These are phyloP conservation scores for Hymenopus coronatus DNA, from an alignment of 2,888 invertebrate genomes.

Conservation along the genomic window DNA sequence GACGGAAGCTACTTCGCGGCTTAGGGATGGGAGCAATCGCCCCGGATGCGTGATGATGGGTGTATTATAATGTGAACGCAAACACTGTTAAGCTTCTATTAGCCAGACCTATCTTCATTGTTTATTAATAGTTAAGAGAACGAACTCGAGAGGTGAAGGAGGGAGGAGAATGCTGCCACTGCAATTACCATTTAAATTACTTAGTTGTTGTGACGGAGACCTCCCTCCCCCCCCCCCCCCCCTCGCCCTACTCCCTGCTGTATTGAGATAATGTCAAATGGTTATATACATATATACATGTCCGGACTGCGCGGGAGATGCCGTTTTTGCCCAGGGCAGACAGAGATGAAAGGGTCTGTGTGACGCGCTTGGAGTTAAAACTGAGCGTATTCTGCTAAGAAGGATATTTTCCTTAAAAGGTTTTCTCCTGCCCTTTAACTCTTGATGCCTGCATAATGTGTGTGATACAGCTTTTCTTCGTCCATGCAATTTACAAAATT, in stretches of 20 bases:
- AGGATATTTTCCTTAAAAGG: too few relatives aligned
- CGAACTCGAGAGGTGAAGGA: background rate
- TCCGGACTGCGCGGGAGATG: background rate
- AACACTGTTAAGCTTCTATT: conserved; percentile 21
- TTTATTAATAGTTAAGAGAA: conserved; percentile 20
- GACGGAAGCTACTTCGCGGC: background rate
- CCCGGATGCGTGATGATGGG: background rate
- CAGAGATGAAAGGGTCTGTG: background rate
- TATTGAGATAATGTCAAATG: conserved; percentile 30
- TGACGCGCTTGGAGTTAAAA: background rate
- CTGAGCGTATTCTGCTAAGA: background rate
- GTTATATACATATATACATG: background rate
- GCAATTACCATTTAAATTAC: conserved; percentile 33
- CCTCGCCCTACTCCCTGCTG: too few relatives aligned
- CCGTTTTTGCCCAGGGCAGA: background rate
- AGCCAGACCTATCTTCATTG: conserved; percentile 22
- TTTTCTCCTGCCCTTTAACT: too few relatives aligned
- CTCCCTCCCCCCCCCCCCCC: too few relatives aligned
- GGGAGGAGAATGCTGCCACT: background rate
- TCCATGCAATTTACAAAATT: too few relatives aligned
- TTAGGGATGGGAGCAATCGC: background rate
- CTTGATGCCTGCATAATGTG: too few relatives aligned
- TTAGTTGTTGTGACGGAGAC: conserved; percentile 18
- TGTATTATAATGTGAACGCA: conserved; percentile 20
- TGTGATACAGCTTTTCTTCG: too few relatives aligned